Percentiles rank a stretch among this genome's conserved stretches.
Evolutionary conservation across 2,888 invertebrate species (phyloP).

Genomic region (Deroplatys truncata): DNA sequence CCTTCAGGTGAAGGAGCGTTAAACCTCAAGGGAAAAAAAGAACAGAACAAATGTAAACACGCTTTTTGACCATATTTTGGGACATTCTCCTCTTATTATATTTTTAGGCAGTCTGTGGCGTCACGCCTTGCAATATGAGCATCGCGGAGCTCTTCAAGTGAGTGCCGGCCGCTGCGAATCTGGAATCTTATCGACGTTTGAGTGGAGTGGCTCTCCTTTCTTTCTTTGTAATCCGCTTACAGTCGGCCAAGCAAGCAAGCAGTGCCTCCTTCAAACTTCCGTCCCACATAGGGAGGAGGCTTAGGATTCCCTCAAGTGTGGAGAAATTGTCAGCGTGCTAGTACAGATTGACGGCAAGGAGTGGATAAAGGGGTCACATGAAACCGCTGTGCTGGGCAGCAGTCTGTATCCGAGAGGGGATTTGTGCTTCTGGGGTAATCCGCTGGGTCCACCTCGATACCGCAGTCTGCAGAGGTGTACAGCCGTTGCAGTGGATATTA

Average conservation of each 20-base stretch:
- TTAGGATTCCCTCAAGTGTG: neutral
- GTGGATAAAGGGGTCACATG: neutral
- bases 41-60: no score
- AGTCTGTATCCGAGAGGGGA: neutral
- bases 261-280: neutral
- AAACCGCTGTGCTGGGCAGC: no score
- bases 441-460: neutral
- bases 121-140: neutral
- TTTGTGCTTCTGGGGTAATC: neutral
- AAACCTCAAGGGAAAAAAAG: no score
- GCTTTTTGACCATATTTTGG: neutral
- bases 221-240: neutral
- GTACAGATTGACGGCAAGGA: neutral
- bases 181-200: neutral
- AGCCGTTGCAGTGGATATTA: neutral
- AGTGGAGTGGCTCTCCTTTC: neutral
- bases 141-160: neutral
- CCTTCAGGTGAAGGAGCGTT: no score
- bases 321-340: neutral
- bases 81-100: neutral
- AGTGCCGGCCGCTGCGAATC: neutral
- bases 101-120: neutral
- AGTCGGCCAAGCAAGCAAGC: neutral
- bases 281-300: neutral
- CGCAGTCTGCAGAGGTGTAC: neutral